Evolutionary conservation across 2,797 vertebrate genomes (phyloP), one percentile per base, ranked within the genome.

Genomic region (Lacerta bilineata): DNA sequence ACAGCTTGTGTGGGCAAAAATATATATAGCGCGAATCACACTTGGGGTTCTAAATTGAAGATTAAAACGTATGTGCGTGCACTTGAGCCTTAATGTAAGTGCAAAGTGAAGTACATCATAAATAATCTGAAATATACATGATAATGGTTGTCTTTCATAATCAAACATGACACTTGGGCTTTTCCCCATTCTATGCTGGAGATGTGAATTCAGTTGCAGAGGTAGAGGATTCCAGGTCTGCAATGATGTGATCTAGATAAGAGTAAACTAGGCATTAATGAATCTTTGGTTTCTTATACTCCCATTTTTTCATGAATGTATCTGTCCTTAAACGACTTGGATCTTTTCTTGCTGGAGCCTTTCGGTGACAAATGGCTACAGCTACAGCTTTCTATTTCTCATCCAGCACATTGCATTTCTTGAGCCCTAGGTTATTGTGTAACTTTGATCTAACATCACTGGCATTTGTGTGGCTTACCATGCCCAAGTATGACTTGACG

Each of bases 61-160:
- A 27, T 75, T 25, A 66, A 71, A 81, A 85, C 5, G 23, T 20
- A 33, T 3, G 29, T 33, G 43, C 36, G 10, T 27, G 33, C 33
- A 23, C 25, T 69, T 33, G 64, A 76, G 29, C 36, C 39, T 75
- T 75, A 69, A 33, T 39, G 72, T 72, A 61, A 79, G 75, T 84
- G 66, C 75, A 84, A 88, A 84, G 46, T 74, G 61, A 87, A 87
- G 86, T 75, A 82, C 86, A 82, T 87, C 80, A 75, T 87, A 86
- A 86, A 80, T 86, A 76, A 66, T 76, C 20, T 87, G 72, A 87
- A 87, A 87, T 81, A 82, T 87, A 43, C 59, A 87, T 82, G 86
- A 50, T 68, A 39, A 76, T 50, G 41, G 50, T 66, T 87, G 80
- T 75, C 86, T 87, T 87, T 83, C 71, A 82, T 87, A 87, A 87